Evolutionary conservation across 2,797 vertebrate genomes (phyloP), one percentile per base, ranked within the genome.

Genomic region (Ctenosaura bakeri): DNA sequence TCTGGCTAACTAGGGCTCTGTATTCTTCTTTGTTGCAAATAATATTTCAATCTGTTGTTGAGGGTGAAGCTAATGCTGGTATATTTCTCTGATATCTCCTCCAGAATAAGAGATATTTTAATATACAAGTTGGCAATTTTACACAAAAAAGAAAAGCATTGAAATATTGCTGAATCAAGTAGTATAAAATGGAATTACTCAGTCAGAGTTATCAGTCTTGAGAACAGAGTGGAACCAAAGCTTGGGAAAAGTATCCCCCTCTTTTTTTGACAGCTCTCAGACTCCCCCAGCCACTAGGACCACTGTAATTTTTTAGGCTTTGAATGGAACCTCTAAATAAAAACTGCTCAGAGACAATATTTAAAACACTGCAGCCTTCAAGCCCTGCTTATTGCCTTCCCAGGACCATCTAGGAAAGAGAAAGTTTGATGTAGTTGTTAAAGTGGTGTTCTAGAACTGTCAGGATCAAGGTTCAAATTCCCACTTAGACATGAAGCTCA

Each of bases 1-100:
- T 69, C 56, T 83, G 76, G 69, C 83, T 69, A 83, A 83, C 59
- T 83, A 84, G 20, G 46, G 20, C 74, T 64, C 81, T 89, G 13
- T 86, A 56, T 77, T 84, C 38, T 52, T 83, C 42, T 46, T 46
- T 88, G n/a, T 32, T 29, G 13, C 38, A 18, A 42, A 66, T 54
- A 88, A 77, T 35, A 46, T 62, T 83, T n/a, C 29, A 50, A 12
- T 76, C 73, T 88, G 52, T 73, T 66, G 22, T 89, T 84, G 71
- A 84, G 38, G 64, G 56, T n/a, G 52, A 81, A 82, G 38, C 54
- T 76, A 69, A 20, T 83, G 54, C 50, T 89, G 46, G 32, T 54
- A 85, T 85, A 85, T 54, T 85, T 46, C 83, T 54, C 35, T 73
- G 56, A 71, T 20, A 52, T 83, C 71, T 64, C 12, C 1, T 4